Base-by-base conservation (phyloP, 2,113 vertebrate genomes). In the Agelaius phoeniceus region DNA sequence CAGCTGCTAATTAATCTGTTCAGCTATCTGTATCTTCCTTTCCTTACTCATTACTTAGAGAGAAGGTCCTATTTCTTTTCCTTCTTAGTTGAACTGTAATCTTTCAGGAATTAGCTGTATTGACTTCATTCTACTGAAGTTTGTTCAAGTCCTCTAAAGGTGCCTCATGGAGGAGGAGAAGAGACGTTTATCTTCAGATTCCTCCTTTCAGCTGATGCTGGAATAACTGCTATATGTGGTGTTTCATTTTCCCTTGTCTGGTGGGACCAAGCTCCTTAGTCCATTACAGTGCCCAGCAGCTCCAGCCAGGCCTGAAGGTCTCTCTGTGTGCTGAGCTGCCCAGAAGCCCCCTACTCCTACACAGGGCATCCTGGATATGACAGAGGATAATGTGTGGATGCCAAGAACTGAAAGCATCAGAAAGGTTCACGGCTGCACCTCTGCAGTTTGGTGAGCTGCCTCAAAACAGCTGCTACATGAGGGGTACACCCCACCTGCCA, bases 1-100 rank as follows among this genome's bases (percentile, higher is more conserved):
- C 46, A 77, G 57, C 41, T 91, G 65, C 62, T 95, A 87, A 91
- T 87, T 87, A 94, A 94, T 90, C 85, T 91, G 43, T 83, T 86
- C 51, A n/a, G 20, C 52, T 92, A 65, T 51, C 80, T 81, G 15
- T 91, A 68, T 48, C 46, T 94, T 44, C n/a, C 20, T 87, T 90
- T 89, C 62, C 52, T 73, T 41, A 51, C 51, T 68, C 48, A 73
- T 69, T 83, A 37, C 27, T 22, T 14, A 35, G 54, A 57, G 62
- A 91, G 30, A 93, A 76, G 22, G 26, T 87, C 20, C 7, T 39
- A 37, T 44, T 35, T 54, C 74, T 55, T 43, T 3, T 0, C 11
- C n/a, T 77, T 59, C 22, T 59, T 81, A n/a, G 33, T 67, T 90
- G 55, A 84, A 48, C n/a, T 26, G 49, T 66, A 73, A n/a, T 54